phyloP scores from a whole-genome alignment of 2,888 invertebrate species.

The Liodrosophila aerea region DNA sequence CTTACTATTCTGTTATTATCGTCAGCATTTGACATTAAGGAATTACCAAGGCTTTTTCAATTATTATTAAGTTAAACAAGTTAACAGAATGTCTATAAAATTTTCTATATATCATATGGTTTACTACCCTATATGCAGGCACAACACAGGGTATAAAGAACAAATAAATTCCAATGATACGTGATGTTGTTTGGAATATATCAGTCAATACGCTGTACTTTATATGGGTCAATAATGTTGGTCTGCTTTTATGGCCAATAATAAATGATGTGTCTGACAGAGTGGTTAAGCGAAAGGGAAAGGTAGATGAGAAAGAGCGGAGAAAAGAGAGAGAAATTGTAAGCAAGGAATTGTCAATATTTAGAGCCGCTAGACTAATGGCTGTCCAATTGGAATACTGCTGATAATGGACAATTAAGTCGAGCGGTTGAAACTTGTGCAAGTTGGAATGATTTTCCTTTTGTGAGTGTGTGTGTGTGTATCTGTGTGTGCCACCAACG shows the following conservation, averaged over 20 bases:
- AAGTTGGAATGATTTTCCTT: constrained; percentile 55
- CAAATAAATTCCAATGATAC: constrained; percentile 50
- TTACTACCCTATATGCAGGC: not conserved
- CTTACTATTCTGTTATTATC: no score
- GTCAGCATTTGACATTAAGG: no score
- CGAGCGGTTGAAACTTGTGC: constrained; percentile 23
- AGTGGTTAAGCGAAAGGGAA: not conserved
- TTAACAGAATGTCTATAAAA: no score
- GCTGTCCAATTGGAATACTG: constrained; percentile 16
- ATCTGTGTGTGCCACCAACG: constrained; percentile 43
- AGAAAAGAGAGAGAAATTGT: not conserved
- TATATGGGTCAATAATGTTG: constrained; percentile 48
- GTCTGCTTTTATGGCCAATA: constrained; percentile 26
- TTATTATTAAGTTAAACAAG: no score
- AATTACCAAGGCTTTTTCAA: no score
- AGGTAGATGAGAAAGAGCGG: not conserved
- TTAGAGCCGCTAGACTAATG: constrained; percentile 29
- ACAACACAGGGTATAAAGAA: constrained; percentile 19
- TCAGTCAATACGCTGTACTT: constrained; percentile 23
- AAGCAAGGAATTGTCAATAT: constrained; percentile 3
- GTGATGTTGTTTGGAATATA: constrained; percentile 32
- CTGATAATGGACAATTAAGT: constrained; percentile 40
- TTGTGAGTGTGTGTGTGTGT: constrained; percentile 5
- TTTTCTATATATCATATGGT: not conserved
- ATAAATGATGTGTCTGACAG: constrained; percentile 21